Conservation (phyloP, 1,140 invertebrate genomes). For the Drosophila rufa region DNA sequence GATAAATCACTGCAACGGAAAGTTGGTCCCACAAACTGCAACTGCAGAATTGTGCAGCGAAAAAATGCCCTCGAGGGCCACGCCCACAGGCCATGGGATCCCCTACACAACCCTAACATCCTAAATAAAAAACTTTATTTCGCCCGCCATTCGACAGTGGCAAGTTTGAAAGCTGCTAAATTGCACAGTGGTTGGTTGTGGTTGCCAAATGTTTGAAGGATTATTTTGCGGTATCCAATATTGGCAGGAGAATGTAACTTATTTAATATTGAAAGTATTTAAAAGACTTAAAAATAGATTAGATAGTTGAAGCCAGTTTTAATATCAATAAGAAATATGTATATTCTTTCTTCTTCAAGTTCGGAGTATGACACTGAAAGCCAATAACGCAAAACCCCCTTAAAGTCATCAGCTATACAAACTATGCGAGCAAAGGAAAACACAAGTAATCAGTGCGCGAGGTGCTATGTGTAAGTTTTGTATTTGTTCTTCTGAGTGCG, state of each 20-base stretch:
- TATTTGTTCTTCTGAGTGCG: too few species aligned
- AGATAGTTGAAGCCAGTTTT: too few species aligned
- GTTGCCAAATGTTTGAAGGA: neutral
- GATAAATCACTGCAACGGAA: slow-evolving; percentile 64
- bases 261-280: neutral
- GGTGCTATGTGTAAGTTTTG: too few species aligned
- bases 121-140: slow-evolving; percentile 53
- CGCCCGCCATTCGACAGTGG: slow-evolving; percentile 24
- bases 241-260: neutral
- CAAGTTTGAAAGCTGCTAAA: slow-evolving; percentile 55
- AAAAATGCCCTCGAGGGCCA: slow-evolving; percentile 36
- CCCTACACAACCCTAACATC: slow-evolving; percentile 24
- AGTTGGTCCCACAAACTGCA: slow-evolving; percentile 38
- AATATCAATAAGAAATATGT: too few species aligned
- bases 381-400: too few species aligned
- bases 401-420: too few species aligned
- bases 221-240: neutral
- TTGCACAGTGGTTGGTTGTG: slow-evolving; percentile 41
- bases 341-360: too few species aligned
- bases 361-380: too few species aligned
- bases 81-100: slow-evolving; percentile 14
- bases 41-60: slow-evolving; percentile 29
- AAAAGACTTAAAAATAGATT: too few species aligned
- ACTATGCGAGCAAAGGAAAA: too few species aligned
- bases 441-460: too few species aligned